Evolutionary conservation across 2,113 vertebrate genomes (phyloP), one percentile per base, ranked within the genome.

Genomic region (Cyrtonyx montezumae): DNA sequence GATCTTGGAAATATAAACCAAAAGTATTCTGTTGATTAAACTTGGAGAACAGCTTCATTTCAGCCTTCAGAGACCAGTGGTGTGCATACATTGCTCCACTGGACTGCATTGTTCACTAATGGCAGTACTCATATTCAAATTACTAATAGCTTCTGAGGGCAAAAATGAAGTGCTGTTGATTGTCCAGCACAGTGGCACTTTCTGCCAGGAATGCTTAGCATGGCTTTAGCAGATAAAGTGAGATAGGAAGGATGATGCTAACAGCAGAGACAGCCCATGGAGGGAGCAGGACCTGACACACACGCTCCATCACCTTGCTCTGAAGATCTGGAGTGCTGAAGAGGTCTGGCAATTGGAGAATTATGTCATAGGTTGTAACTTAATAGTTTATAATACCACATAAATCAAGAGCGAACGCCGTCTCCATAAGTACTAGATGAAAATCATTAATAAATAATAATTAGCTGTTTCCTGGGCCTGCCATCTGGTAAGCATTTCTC

Each of bases 361-460:
- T 74, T 55, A 48, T 79, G 36, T 78, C 79, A 48, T 37, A 36
- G 68, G n/a, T 58, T 89, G 56, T 59, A 87, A 83, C 79, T 80
- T 86, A 88, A 80, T 85, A 67, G 90, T 46, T 94, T 78, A 49
- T 78, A 70, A 59, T 34, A 69, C n/a, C 68, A 67, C 43, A 91
- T 75, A 91, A 91, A 94, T 85, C 84, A 85, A 40, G 79, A 74
- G 43, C 25, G 87, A 91, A 51, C 1, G 16, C 40, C 83, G 48
- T 75, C 93, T 95, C 84, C 84, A 26, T 58, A 58, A 93, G 90
- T 95, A 86, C 63, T 67, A 81, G 73, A 88, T 80, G 56, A 67
- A 92, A 92, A 78, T 84, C 89, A 88, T 94, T 79, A 95, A 94
- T 92, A 95, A 94, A 79, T 93, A 94, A 91, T 86, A 91, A 94